Conservation (phyloP, 2,888 invertebrate species). For the Teinopalpus imperialis region DNA sequence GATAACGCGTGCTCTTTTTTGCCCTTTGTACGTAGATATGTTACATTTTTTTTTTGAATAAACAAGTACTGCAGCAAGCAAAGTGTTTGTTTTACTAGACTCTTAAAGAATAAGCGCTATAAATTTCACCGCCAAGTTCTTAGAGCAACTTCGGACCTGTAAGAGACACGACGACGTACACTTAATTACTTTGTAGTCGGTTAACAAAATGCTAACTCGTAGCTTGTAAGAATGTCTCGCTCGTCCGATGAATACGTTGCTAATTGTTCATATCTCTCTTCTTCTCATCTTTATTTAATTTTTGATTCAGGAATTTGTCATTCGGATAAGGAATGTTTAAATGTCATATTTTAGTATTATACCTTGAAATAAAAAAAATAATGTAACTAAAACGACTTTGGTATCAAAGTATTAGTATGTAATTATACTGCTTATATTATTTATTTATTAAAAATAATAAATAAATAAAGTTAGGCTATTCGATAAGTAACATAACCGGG, state of each 20-base stretch:
- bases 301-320: no score
- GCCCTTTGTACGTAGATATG: neutral
- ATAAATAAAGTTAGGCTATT: no score
- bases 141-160: conserved; percentile 44
- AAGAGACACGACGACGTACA: conserved; percentile 52
- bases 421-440: no score
- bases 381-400: no score
- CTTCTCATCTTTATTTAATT: conserved; percentile 6
- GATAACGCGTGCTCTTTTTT: conserved; percentile 7
- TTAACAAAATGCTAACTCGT: conserved; percentile 65
- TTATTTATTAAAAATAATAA: no score
- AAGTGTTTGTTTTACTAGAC: conserved; percentile 34
- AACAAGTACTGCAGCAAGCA: conserved; percentile 1
- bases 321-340: no score
- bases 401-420: no score
- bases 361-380: no score
- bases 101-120: conserved; percentile 45
- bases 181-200: conserved; percentile 68
- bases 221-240: conserved; percentile 49
- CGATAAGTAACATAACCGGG: no score
- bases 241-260: conserved; percentile 1
- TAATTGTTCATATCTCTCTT: conserved; percentile 4
- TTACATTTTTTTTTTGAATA: neutral
- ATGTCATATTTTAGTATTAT: no score
- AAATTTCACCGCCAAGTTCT: conserved; percentile 47